Evolutionary conservation across 1,140 invertebrate genomes (phyloP), one percentile per base, ranked within the genome.

Genomic region (Colletes gigas): DNA sequence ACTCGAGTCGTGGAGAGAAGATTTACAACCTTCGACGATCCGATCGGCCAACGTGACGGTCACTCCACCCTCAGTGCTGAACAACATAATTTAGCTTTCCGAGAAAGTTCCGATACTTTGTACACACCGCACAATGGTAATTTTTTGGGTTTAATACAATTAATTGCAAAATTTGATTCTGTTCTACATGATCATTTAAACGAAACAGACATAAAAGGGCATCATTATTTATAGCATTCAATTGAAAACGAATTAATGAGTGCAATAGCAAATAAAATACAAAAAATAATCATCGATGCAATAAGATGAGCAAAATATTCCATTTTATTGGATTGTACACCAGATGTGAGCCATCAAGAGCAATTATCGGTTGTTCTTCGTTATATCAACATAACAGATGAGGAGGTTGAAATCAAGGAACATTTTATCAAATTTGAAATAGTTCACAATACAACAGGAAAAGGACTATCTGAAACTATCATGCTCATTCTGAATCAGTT

Each of bases 61-160:
- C n/a, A n/a, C n/a, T n/a, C n/a, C n/a, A n/a, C n/a, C n/a, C n/a
- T n/a, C n/a, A n/a, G n/a, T n/a, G n/a, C n/a, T n/a, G n/a, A n/a
- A n/a, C n/a, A n/a, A n/a, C 76, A 85, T 57, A 85, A 85, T 70
- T 75, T 86, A 39, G 82, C 82, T 69, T 86, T 84, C 39, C 72
- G 75, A 68, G 80, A 80, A 63, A 65, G 50, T 54, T 82, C 66
- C 6, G 71, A 78, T 54, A 81, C 66, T 17, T 71, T 86, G 21
- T 79, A 78, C 73, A 81, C 68, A 57, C 57, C 69, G 63, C 71
- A 83, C 70, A 87, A 85, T 81, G 81, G 81, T 62, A 85, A 85
- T 72, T 85, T 87, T 70, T 77, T 85, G 55, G 69, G 77, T 65
- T 71, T 85, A 71, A 65, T 87, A 59, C 60, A 87, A 62, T 73